phyloP scores from a whole-genome alignment of 2,888 invertebrate species.

The Cataglyphis livida region DNA sequence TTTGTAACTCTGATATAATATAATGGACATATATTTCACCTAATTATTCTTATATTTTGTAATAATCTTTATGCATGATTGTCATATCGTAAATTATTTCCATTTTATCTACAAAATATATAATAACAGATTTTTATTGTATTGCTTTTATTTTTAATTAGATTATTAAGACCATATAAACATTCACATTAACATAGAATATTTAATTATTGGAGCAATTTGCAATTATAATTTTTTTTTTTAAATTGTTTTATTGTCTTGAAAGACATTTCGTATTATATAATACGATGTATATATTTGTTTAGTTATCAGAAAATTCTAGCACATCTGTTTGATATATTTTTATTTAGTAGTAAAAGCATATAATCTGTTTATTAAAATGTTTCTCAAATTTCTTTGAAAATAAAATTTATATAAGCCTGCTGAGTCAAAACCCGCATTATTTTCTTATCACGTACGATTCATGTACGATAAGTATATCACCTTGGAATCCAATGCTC shows the following conservation, averaged over 20 bases:
- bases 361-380: neutral
- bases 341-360: neutral
- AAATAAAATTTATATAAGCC: slow-evolving; percentile 14
- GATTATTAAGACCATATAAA: neutral
- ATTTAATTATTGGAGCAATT: neutral
- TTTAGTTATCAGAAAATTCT: neutral
- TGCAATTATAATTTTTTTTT: neutral
- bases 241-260: neutral
- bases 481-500: slow-evolving; percentile 26
- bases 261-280: too few species aligned
- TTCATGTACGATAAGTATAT: slow-evolving; percentile 23
- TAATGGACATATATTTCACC: neutral
- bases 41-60: neutral
- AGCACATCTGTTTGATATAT: neutral
- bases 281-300: neutral
- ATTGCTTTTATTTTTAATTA: neutral
- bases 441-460: slow-evolving; percentile 33
- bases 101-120: neutral
- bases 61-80: slow-evolving; percentile 4
- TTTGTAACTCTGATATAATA: neutral
- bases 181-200: neutral
- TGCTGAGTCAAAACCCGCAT: neutral
- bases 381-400: neutral
- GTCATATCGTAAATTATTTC: neutral
- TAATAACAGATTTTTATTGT: slow-evolving; percentile 1